Evolutionary conservation across 2,888 invertebrate species (phyloP), one percentile per base, ranked within the genome.

Genomic region (Digitonthophagus gazella): DNA sequence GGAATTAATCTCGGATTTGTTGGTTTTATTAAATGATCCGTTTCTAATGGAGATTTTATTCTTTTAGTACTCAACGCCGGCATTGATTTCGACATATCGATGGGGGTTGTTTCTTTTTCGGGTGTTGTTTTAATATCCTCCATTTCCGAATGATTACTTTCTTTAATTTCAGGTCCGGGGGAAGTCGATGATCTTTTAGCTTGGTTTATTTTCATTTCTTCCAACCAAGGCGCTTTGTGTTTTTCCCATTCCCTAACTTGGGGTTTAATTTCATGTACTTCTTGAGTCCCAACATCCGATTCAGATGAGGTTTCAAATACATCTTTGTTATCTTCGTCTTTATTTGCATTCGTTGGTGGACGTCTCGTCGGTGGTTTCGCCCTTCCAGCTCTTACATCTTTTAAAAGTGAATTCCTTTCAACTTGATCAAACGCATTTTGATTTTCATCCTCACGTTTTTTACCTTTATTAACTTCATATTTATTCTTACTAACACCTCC

Each of bases 151-250:
- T n/a, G n/a, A n/a, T n/a, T n/a, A 77, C 70, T 72, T 72, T 76
- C 79, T 15, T 75, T 73, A 69, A 78, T 75, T 69, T 80, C 65
- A 76, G 80, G 16, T 73, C 78, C 71, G 76, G 85, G 74, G 78
- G 84, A 80, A 58, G 81, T 80, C 0, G 86, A 85, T 15, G 87
- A 88, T 76, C 89, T 87, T 82, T 88, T 89, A 1, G 89, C 89
- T 80, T 93, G 93, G 77, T 90, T 92, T 73, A 91, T 85, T 78
- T 93, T 93, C 73, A 93, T 86, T 79, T 93, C 93, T 73, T 88
- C 91, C 86, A 93, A 90, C 93, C 93, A 93, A 0, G 93, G 93
- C 63, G 90, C 91, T 77, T 87, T 88, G 75, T 89, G 89, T 77
- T 90, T 91, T 81, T 90, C 90, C 89, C 90, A 90, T 76, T 90